Base-by-base conservation (phyloP, 2,888 invertebrate genomes). In the Ptilodon capucinus region DNA sequence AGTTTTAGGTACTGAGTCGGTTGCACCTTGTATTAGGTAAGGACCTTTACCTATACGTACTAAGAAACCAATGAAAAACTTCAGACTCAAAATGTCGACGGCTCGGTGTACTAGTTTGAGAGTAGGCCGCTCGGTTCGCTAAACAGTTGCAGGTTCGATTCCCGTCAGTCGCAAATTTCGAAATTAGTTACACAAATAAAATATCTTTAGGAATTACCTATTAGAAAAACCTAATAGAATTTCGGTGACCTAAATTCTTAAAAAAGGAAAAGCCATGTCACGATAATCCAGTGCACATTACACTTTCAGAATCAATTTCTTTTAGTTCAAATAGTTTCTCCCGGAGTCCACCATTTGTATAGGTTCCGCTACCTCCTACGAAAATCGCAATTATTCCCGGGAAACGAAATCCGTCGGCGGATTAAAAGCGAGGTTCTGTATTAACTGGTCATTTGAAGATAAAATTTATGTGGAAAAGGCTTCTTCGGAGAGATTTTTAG, bases 361-460 rank as follows among this genome's bases (percentile, higher is more conserved):
- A 55, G 35, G 51, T 51, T 54, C 47, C 57, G 58, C 52, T 44
- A 50, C 34, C 50, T 35, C 48, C 66, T 59, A 61, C 66, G 61
- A 65, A 64, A 65, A 61, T 57, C 59, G 64, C 61, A 66, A 66
- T 67, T 64, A 64, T 67, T 60, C 54, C 60, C 54, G 32, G 54
- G 47, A 53, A 54, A 52, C 63, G 53, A 57, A 64, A 63, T 55
- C 60, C 57, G 58, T 40, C 35, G 60, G 45, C 47, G 60, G 71
- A 71, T 75, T 76, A 73, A 76, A 76, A 75, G 56, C 64, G 57
- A 60, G 62, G 66, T n/a, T n/a, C 68, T 61, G 59, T 70, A 75
- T 74, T 75, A 75, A 72, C 76, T 73, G 71, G 72, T 70, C 73
- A 76, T 75, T 70, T 69, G 54, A 51, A 61, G 57, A 54, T 58